Evolutionary conservation across 1,140 invertebrate species (phyloP).

Genomic region (Protaetia brevitarsis): DNA sequence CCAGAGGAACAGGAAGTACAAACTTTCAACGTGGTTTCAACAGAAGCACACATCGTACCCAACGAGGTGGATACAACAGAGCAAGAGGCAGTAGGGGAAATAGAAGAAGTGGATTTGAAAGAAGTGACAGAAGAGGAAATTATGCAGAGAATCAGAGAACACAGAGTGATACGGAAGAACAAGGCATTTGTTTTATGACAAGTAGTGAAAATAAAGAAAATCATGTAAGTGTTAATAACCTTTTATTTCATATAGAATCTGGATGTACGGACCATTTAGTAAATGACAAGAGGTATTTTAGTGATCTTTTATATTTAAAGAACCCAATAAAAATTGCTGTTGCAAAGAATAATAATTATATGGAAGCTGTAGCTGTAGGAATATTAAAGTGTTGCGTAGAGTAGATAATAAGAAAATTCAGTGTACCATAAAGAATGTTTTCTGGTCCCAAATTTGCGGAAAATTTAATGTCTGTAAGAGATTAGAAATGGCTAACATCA

Average conservation of each 20-base stretch:
- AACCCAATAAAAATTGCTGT: not conserved
- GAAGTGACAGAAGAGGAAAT: slow-evolving; percentile 9
- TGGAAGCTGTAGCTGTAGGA: not conserved
- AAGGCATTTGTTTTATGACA: slow-evolving; percentile 20
- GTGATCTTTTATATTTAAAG: too few species aligned
- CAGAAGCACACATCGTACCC: not conserved
- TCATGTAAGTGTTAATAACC: not conserved
- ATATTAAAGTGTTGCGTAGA: too few species aligned
- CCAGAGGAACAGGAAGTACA: not conserved
- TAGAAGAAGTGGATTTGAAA: not conserved
- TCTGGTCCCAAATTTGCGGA: too few species aligned
- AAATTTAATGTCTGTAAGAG: not conserved
- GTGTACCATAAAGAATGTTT: too few species aligned
- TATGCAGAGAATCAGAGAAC: not conserved
- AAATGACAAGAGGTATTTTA: too few species aligned
- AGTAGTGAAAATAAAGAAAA: not conserved
- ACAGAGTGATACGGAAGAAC: not conserved
- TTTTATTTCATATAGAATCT: too few species aligned
- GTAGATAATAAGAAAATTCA: too few species aligned
- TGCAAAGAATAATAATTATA: not conserved
- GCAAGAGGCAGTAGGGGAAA: not conserved
- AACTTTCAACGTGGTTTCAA: not conserved
- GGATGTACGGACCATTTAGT: too few species aligned
- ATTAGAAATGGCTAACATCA: not conserved
- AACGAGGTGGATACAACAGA: slow-evolving; percentile 6